Evolutionary conservation across 2,113 vertebrate species (phyloP).

Genomic region (Zapornia atra): DNA sequence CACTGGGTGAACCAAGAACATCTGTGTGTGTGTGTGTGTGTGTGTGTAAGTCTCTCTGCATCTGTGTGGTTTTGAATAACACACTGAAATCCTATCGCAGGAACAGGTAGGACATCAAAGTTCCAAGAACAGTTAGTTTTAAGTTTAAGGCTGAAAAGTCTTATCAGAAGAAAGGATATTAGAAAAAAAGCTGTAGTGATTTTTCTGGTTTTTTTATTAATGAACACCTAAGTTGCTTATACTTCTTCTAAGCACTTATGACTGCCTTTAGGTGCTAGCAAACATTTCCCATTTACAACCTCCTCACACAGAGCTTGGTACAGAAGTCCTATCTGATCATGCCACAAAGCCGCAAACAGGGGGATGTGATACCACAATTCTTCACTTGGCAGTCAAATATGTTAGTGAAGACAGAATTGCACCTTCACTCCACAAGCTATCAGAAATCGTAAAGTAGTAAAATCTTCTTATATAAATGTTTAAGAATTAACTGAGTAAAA

Average conservation of each 20-base stretch:
- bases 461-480: not conserved
- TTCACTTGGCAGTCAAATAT: not conserved
- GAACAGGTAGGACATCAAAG: not conserved
- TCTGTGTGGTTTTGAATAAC: not conserved
- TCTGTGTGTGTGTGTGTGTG: accelerated
- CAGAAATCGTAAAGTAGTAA: not conserved
- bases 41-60: accelerated
- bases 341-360: not conserved
- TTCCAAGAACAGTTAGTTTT: not conserved
- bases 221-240: not conserved
- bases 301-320: not conserved
- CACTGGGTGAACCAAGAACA: not conserved
- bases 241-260: not conserved
- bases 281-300: not conserved
- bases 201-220: not conserved
- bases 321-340: not conserved
- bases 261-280: not conserved
- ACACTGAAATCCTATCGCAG: not conserved
- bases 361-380: not conserved
- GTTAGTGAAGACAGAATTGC: not conserved
- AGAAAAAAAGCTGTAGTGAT: not conserved
- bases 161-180: not conserved
- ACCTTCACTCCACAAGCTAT: not conserved
- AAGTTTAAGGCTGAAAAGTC: not conserved
- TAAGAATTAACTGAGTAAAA: not conserved